Base-by-base conservation (phyloP, 2,113 vertebrate genomes). In the Cairina moschata region DNA sequence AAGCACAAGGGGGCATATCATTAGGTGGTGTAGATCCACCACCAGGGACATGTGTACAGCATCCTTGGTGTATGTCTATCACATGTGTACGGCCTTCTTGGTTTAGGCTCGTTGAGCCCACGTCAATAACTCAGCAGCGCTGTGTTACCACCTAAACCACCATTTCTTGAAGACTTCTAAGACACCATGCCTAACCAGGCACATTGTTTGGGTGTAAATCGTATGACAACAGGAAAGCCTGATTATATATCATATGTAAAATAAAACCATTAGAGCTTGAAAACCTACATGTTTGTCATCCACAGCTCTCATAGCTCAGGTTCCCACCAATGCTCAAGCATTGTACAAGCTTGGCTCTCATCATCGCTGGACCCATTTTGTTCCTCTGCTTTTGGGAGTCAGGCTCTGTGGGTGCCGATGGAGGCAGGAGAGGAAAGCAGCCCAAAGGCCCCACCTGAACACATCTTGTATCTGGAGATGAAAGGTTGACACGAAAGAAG, bases 381-480 rank as follows among this genome's bases (percentile, higher is more conserved):
- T 28, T 38, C 38, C 32, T 34, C 31, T 54, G 69, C 68, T 58
- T 91, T 88, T 59, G 86, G 78, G 26, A 79, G 67, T 31, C 56
- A 40, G 0, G 2, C 82, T 62, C 2, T 6, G 65, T 2, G 2
- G 5, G 6, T 73, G 79, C 78, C 1, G 1, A 20, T 69, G 72
- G 23, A 86, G 36, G 42, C 58, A 82, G 65, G 65, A 66, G 68
- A 83, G 73, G 58, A 87, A 91, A 91, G 17, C 60, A 84, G 17
- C 66, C 42, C 78, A 72, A 74, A 63, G 56, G 74, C 66, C 21
- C 48, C 71, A 85, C 90, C 85, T 90, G 90, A 44, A 95, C 95
- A 80, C 10, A 8, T 34, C 83, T 66, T 34, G 36, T 73, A 8
- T 83, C 67, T 17, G 42, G 85, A 91, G 59, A 88, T 86, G 79